These are phyloP conservation scores for Osedax fenrisi DNA, from an alignment of 2,888 invertebrate species.

Conservation along the genomic window DNA sequence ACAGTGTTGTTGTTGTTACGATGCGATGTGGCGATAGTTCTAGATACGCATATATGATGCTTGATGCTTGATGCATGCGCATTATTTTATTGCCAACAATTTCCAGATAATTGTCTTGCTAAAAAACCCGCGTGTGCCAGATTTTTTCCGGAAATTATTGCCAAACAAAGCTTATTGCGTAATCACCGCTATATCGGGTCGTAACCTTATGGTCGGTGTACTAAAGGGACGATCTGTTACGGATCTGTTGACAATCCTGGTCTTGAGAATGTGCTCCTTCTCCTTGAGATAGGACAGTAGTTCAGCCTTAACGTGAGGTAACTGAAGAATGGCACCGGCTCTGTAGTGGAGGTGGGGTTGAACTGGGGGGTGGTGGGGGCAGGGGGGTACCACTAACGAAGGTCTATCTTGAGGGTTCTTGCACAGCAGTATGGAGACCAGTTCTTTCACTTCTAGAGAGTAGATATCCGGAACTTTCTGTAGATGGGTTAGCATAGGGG, in stretches of 20 bases:
- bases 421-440: constrained; percentile 39
- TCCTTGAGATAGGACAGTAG: constrained; percentile 41
- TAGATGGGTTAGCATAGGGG: too few species aligned
- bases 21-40: too few species aligned
- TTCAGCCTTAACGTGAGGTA: constrained; percentile 41
- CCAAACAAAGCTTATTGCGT: too few species aligned
- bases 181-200: too few species aligned
- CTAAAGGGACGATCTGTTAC: constrained; percentile 32
- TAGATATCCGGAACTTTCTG: constrained; percentile 41
- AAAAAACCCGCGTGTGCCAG: too few species aligned
- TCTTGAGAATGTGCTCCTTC: constrained; percentile 30
- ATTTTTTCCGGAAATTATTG: too few species aligned
- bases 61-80: too few species aligned
- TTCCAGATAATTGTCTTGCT: too few species aligned
- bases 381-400: constrained; percentile 37
- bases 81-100: too few species aligned
- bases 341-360: constrained; percentile 38
- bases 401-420: constrained; percentile 44
- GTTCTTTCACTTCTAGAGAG: constrained; percentile 38
- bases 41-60: too few species aligned
- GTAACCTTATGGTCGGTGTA: constrained; percentile 32
- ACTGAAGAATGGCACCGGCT: constrained; percentile 44
- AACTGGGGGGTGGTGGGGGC: background rate
- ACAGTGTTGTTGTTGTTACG: too few species aligned
- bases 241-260: background rate